Base-by-base conservation (phyloP, 2,888 invertebrate genomes). In the Harmothoe impar region DNA sequence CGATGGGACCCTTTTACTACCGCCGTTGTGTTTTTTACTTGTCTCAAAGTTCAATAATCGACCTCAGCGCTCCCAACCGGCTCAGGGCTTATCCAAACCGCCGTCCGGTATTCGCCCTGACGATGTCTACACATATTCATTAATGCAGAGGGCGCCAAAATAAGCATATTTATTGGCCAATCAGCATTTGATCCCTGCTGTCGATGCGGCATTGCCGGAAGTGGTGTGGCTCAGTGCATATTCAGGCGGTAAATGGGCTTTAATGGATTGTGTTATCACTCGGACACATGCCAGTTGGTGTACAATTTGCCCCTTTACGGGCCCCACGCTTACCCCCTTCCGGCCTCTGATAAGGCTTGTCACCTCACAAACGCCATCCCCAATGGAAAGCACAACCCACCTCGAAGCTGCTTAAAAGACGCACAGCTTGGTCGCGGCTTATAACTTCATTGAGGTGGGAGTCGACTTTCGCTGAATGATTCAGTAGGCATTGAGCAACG, bases 201-300 rank as follows among this genome's bases (percentile, higher is more conserved):
- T 25, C 25, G 7, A 25, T 25, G 72, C 72, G 72, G 72, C 15
- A 25, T 72, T 29, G 25, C 29, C 72, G 72, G 72, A 72, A 72
- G 72, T 72, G 29, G 72, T 29, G 72, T 15, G 72, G 72, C 72
- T 29, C 31, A 72, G 72, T 72, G 72, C 72, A 72, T 72, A 72
- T 25, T 72, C 29, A 20, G 31, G 72, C 72, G 29, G 25, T 72
- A 62, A 72, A 72, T 72, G 29, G 29, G 72, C 72, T 72, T 72
- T 72, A 72, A 72, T 72, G 72, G 72, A 72, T 72, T 72, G 72
- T 29, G 72, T 72, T 72, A 72, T 72, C 72, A 72, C 72, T 72
- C 29, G 29, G 72, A 29, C 72, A 72, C 72, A 72, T 72, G 72
- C 72, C 72, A 72, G 72, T 23, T 25, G 72, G 72, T 72, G 72